Percentiles rank a stretch among this genome's conserved stretches.
Evolutionary conservation across 2,888 invertebrate species (phyloP).

Genomic region (Nycteola revayana): DNA sequence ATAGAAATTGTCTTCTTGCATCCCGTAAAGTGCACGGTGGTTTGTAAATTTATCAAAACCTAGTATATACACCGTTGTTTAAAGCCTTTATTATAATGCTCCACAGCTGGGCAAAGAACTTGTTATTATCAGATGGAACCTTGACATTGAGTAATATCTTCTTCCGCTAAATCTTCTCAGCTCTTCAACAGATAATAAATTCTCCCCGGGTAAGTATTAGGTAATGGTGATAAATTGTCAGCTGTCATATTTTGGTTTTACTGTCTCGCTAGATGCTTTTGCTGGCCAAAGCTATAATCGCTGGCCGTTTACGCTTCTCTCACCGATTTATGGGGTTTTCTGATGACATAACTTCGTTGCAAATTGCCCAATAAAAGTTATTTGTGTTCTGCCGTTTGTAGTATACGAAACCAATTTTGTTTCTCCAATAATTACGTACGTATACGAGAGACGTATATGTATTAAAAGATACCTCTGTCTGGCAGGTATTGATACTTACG

Average conservation of each 20-base stretch:
- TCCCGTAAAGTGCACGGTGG: background rate
- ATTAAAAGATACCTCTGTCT: no score
- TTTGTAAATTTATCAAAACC: slow-evolving; percentile 5
- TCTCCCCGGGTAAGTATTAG: slow-evolving; percentile 50
- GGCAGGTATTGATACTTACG: no score
- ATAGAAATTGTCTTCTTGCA: no score
- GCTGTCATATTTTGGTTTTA: slow-evolving; percentile 64
- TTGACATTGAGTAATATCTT: slow-evolving; percentile 60
- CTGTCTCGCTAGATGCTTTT: slow-evolving; percentile 55
- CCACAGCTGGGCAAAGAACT: slow-evolving; percentile 36
- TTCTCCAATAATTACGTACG: no score
- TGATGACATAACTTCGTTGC: slow-evolving; percentile 70
- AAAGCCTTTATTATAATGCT: slow-evolving; percentile 35
- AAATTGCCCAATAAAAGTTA: slow-evolving; percentile 73
- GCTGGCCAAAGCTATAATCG: slow-evolving; percentile 48
- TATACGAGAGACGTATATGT: no score
- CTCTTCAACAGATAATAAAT: slow-evolving; percentile 56
- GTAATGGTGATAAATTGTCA: slow-evolving; percentile 56
- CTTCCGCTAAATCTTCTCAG: slow-evolving; percentile 48
- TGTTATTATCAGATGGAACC: slow-evolving; percentile 43
- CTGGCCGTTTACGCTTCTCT: slow-evolving; percentile 59
- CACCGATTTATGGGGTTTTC: slow-evolving; percentile 65
- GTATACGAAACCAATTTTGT: slow-evolving; percentile 18
- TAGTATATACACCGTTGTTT: slow-evolving; percentile 12
- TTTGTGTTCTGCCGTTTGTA: slow-evolving; percentile 58